Conservation (phyloP, 2,797 vertebrate species). For the Phyllotis vaccarum region DNA sequence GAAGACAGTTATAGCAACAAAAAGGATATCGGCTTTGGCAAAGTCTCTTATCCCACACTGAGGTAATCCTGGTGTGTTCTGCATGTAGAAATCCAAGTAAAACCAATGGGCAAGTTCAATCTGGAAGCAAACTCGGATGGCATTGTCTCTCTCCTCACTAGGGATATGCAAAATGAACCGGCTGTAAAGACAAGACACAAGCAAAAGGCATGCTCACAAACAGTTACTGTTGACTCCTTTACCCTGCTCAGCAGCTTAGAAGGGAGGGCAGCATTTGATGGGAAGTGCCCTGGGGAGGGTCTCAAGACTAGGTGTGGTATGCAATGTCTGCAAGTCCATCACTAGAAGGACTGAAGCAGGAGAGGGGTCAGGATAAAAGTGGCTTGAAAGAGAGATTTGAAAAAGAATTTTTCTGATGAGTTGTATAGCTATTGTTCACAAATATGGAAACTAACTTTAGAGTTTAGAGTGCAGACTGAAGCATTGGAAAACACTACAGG, state of each 20-base stretch:
- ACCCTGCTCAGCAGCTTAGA: neutral
- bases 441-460: conserved; percentile 26
- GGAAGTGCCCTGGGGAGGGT: neutral
- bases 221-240: conserved; percentile 11
- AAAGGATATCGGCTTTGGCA: conserved; percentile 99
- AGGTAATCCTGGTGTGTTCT: conserved; percentile 97
- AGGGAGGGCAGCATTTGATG: neutral
- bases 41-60: conserved; percentile 99
- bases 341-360: neutral
- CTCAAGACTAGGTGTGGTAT: neutral
- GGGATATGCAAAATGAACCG: conserved; percentile 99
- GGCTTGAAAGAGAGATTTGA: neutral
- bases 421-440: conserved; percentile 1
- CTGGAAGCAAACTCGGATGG: conserved; percentile 99
- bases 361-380: neutral
- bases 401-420: neutral
- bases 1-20: conserved; percentile 62
- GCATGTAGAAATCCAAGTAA: conserved; percentile 99
- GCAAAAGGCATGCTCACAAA: conserved; percentile 71
- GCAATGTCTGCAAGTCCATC: neutral
- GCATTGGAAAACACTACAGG: neutral
- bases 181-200: conserved; percentile 87
- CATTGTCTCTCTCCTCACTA: conserved; percentile 99
- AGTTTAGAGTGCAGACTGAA: conserved; percentile 13
- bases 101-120: conserved; percentile 99